Conservation (phyloP, 2,113 vertebrate genomes). For the Prolemur simus region DNA sequence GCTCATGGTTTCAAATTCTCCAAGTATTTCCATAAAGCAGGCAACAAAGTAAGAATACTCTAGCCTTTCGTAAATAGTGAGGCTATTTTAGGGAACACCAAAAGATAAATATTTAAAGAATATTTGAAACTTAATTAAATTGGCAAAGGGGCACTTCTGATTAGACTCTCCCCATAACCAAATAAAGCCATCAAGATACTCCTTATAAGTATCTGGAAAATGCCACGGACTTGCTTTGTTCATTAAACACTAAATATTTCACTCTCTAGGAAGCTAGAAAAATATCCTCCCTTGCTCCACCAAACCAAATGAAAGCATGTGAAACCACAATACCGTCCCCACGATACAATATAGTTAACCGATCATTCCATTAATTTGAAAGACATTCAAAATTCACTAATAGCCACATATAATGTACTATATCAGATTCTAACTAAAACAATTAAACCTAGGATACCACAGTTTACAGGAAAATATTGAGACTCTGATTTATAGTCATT, state of each 20-base stretch:
- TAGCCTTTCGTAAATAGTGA: slow-evolving; percentile 11
- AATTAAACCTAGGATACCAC: not conserved
- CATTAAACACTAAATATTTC: slow-evolving; percentile 3
- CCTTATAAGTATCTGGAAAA: not conserved
- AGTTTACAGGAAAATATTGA: not conserved
- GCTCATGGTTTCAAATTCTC: slow-evolving; percentile 8
- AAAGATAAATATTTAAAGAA: slow-evolving; percentile 8
- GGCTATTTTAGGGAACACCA: not conserved
- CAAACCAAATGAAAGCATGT: not conserved
- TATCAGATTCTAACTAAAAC: not conserved
- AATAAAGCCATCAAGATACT: not conserved
- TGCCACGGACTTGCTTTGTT: not conserved
- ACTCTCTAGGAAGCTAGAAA: not conserved
- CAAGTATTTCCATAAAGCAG: slow-evolving; percentile 38
- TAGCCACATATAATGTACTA: not conserved
- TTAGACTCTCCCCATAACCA: not conserved
- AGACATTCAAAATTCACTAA: not conserved
- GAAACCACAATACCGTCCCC: not conserved
- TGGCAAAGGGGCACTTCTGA: not conserved
- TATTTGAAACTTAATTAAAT: slow-evolving; percentile 40
- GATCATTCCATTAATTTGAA: not conserved
- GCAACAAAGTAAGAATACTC: not conserved
- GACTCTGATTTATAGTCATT: not conserved
- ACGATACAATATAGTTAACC: not conserved
- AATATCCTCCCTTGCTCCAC: not conserved